Conservation (phyloP, 1,140 invertebrate genomes). For the Bombus difficillimus region DNA sequence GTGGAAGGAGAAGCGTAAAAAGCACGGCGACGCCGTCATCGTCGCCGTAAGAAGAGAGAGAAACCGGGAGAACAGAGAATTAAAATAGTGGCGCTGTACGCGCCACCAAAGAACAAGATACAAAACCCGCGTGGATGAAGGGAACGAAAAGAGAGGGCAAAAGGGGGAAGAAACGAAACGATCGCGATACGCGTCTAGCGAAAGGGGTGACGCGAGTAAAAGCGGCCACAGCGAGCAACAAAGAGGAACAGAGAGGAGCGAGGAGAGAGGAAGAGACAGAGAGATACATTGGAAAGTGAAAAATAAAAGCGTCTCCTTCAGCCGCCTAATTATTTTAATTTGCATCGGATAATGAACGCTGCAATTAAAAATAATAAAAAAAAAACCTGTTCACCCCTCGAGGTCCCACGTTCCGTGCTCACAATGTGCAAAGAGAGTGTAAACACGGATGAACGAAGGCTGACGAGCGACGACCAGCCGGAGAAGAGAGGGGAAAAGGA, state of each 20-base stretch:
- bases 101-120: slow-evolving; percentile 28
- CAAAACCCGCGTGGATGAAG: slow-evolving; percentile 5
- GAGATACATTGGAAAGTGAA: slow-evolving; percentile 17
- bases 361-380: slow-evolving; percentile 66
- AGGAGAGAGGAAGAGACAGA: background rate
- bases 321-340: slow-evolving; percentile 68
- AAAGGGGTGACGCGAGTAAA: background rate
- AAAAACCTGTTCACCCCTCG: slow-evolving; percentile 9
- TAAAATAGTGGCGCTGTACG: slow-evolving; percentile 26
- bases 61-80: slow-evolving; percentile 13
- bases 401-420: background rate
- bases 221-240: background rate
- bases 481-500: background rate
- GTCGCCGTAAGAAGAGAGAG: background rate
- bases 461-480: background rate
- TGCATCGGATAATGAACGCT: slow-evolving; percentile 67
- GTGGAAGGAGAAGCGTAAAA: background rate
- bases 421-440: slow-evolving; percentile 16
- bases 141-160: no score
- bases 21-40: background rate
- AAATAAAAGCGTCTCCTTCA: slow-evolving; percentile 64
- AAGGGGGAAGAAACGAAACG: background rate
- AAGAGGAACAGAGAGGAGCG: background rate
- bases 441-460: slow-evolving; percentile 34
- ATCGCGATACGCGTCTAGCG: background rate